Evolutionary conservation across 2,888 invertebrate species (phyloP), one percentile per base, ranked within the genome.

Genomic region (Callinectes sapidus): DNA sequence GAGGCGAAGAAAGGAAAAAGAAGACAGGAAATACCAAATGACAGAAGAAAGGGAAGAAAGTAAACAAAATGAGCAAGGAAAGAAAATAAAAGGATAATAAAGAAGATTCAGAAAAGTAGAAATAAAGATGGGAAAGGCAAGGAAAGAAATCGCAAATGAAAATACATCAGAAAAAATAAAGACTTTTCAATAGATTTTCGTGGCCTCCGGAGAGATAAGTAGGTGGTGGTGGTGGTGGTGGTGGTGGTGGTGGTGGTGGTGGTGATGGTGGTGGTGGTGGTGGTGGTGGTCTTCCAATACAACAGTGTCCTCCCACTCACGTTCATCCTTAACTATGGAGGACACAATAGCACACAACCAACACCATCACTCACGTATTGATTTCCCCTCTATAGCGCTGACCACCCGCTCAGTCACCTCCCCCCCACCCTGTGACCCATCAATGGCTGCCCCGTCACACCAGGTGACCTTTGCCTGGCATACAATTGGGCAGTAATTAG

Each of bases 351-450:
- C 23, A 28, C 28, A 23, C 71, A 71, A 28, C 71, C 71, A 71
- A 23, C 71, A 28, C 71, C 71, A 71, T 71, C 71, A 71, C 71
- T 71, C 71, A 28, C n/a, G 71, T 71, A 71, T 71, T 71, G 71
- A 71, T 71, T 71, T 28, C 23, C 10, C 28, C 28, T 71, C 71
- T 8, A n/a, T n/a, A 23, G 10, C 71, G n/a, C 71, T 28, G 10
- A 23, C 28, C 71, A 23, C 71, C 71, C 2, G 1, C 10, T 28
- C 28, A n/a, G n/a, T 28, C 71, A n/a, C 71, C 71, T 13, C 10
- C 71, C 28, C 23, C 28, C 5, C 28, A 2, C 28, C 5, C 71
- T 23, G 10, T 28, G 48, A 48, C 61, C 61, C 18, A 18, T 61
- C 61, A 61, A 10, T 23, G 18, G 23, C 71, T 71, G 28, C 28